These are phyloP conservation scores for Macheiramphus alcinus DNA, from an alignment of 2,113 vertebrate species.

Conservation along the genomic window DNA sequence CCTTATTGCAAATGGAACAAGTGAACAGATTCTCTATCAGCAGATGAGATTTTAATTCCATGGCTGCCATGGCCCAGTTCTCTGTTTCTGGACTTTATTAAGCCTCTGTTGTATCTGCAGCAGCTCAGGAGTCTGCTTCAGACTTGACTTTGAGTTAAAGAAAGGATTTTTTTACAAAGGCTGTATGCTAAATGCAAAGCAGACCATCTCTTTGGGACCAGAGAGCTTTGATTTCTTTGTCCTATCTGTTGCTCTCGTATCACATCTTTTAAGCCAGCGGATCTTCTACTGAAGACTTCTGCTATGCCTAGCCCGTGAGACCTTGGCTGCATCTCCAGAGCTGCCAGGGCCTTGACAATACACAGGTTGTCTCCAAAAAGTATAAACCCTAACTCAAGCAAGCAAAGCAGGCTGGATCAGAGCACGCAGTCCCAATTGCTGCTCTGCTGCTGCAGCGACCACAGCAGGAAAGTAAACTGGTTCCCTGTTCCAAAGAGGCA, in stretches of 20 bases:
- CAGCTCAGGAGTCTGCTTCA: background rate
- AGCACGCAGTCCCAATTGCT: background rate
- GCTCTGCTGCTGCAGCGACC: background rate
- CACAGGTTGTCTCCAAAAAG: background rate
- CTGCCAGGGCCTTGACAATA: background rate
- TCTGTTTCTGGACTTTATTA: background rate
- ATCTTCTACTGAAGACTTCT: background rate
- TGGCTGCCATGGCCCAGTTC: background rate
- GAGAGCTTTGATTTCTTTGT: slow-evolving; percentile 10
- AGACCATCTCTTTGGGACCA: background rate
- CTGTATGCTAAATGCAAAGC: background rate
- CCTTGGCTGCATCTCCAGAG: background rate
- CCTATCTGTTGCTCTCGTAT: background rate
- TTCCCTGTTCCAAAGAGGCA: background rate
- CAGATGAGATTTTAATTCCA: background rate
- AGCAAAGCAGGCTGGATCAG: background rate
- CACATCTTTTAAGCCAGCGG: background rate
- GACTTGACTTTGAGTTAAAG: background rate
- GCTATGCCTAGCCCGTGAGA: background rate
- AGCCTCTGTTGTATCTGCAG: background rate
- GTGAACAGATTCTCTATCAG: background rate
- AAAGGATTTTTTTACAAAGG: background rate
- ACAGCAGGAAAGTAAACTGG: background rate
- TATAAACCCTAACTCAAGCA: background rate
- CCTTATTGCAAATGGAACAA: background rate